Evolutionary conservation across 2,113 vertebrate genomes (phyloP), one percentile per base, ranked within the genome.

Genomic region (Morone chrysops): DNA sequence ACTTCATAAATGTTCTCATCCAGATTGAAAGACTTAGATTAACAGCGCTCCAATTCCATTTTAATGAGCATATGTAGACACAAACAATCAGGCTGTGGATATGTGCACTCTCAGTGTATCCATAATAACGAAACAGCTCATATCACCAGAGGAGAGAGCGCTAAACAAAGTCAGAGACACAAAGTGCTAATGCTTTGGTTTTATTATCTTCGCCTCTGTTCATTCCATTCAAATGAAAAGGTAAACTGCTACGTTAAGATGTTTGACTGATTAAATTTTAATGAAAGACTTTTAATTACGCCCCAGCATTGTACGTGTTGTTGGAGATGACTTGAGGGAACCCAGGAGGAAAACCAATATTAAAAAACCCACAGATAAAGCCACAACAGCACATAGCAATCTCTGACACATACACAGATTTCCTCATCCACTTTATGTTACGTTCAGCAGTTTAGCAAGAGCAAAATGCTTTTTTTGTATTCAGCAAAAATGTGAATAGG

Each of bases 261-360:
- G 45, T 83, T 83, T 84, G 86, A 86, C 59, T 75, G 80, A 88
- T 92, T 90, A 75, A 68, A 93, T 74, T 86, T 93, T 83, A 92
- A 92, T 88, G 47, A 89, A 83, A 89, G 56, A 71, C 69, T 89
- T 90, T 92, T 92, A 93, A 92, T 94, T 85, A 92, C 69, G 73
- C 67, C 78, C 57, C 62, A 66, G 60, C 43, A 50, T 69, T 85
- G 43, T 83, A 81, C 51, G 43, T 59, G 68, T 51, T 60, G 31
- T 38, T 62, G 51, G 62, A 47, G 75, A 80, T 69, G 75, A 79
- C 84, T 78, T 48, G 7, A 48, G 61, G 82, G 61, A 78, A 89
- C 48, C 51, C 56, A 31, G n/a, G 45, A 73, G 60, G 22, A 87
- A 81, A 91, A 78, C 38, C 67, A 81, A 92, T 91, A 93, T 92